Evolutionary conservation across 2,888 invertebrate genomes (phyloP), one percentile per base, ranked within the genome.

Genomic region (Drosophila pseudotakahashii): DNA sequence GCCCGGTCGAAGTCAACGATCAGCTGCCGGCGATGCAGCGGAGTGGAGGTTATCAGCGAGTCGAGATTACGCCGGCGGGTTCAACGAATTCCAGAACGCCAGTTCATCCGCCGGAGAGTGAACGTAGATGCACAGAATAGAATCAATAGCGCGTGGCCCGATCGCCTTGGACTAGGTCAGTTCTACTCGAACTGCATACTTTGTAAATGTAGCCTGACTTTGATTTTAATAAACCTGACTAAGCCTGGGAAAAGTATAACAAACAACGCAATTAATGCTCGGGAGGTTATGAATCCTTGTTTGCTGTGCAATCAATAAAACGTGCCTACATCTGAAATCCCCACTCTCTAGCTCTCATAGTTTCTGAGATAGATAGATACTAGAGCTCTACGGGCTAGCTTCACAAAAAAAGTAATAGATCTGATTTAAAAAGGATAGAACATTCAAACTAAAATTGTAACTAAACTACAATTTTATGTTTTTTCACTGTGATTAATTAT

Each of bases 31-130:
- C 50, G 60, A 59, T 60, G 47, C 53, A 55, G 51, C 59, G 63
- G 55, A 53, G 75, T 23, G 59, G 23, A 26, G 78, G 87, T 89
- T 83, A 83, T 83, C 82, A 72, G 63, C 23, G 58, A n/a, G 45
- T 52, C 39, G 55, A 64, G 84, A 80, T 77, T 69, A 78, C 36
- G 48, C 39, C 79, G 36, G 55, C 45, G 70, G 59, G 89, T 82
- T 88, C 87, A 82, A 83, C 70, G 82, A 75, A 64, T 79, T 34
- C 34, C 5, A 34, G 34, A 34, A 30, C 30, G 59, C 36, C 59
- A 52, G 54, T 44, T 44, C 32, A 63, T 34, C 19, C 47, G 51
- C 37, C 42, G 26, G 44, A 51, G 39, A 58, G 30, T 58, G 19
- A n/a, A 55, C 39, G 39, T 58, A 37, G 32, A 71, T 73, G 73